Percentiles rank a stretch among this genome's conserved stretches.
Conservation (phyloP, 2,113 vertebrate genomes). For the Dasyurus viverrinus region DNA sequence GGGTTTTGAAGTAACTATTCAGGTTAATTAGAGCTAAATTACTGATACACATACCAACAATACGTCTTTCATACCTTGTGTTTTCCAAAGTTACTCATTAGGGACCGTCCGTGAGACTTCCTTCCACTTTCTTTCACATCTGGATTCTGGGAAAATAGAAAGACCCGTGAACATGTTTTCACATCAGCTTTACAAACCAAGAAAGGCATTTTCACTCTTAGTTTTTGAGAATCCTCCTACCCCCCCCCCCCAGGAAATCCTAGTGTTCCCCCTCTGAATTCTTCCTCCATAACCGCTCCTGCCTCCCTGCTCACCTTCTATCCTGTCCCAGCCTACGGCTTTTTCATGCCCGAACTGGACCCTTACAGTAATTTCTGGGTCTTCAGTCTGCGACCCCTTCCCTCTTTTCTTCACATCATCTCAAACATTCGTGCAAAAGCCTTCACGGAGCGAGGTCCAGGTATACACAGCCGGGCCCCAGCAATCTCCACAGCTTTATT, state of each 20-base stretch:
- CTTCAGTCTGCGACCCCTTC: not conserved
- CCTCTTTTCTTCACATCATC: not conserved
- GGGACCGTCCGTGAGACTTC: constrained; percentile 92
- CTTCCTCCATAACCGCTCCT: not conserved
- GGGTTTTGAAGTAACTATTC: not conserved
- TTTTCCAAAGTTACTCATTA: constrained; percentile 92
- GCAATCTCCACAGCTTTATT: not conserved
- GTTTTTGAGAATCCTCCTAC: not conserved
- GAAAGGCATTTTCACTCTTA: not conserved
- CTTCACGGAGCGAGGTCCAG: not conserved
- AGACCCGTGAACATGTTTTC: not conserved
- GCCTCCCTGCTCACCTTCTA: too few relatives aligned
- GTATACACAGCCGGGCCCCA: not conserved
- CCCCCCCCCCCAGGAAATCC: not conserved
- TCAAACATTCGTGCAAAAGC: not conserved
- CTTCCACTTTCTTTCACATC: constrained; percentile 90
- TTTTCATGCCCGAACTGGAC: not conserved
- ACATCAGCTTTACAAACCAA: not conserved
- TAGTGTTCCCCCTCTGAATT: not conserved
- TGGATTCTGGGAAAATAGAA: constrained; percentile 86
- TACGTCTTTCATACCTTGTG: constrained; percentile 90
- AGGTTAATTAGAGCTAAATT: not conserved
- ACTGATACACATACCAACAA: not conserved
- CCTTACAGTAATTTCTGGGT: not conserved
- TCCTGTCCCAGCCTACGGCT: not conserved